A percentile compares a stretch with the other conserved stretches of the same genome.
Evolutionary conservation across 2,888 invertebrate species (phyloP).

Genomic region (Dryobota labecula): DNA sequence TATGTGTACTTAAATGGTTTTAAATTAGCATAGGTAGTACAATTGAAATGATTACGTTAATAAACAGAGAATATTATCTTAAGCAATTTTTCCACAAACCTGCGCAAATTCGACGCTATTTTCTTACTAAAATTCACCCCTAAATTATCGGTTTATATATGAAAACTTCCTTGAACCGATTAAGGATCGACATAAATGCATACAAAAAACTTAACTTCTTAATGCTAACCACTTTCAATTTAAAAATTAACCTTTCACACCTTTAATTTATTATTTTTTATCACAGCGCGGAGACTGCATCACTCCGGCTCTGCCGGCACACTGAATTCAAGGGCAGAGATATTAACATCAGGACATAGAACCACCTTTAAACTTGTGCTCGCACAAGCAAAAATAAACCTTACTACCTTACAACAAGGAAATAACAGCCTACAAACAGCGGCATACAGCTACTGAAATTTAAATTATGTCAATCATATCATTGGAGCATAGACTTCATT

Average conservation of each 20-base stretch:
- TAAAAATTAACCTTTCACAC: conserved; percentile 33
- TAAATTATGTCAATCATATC: conserved; percentile 28
- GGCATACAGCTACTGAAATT: conserved; percentile 15
- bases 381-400: conserved; percentile 45
- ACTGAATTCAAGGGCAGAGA: conserved; percentile 68
- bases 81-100: conserved; percentile 18
- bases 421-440: not conserved
- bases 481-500: conserved; percentile 2
- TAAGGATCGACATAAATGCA: not conserved
- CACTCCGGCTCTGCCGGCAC: conserved; percentile 66
- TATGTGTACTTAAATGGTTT: conserved; percentile 5
- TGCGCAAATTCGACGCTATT: conserved; percentile 3
- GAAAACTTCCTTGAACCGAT: not conserved
- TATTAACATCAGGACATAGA: conserved; percentile 42
- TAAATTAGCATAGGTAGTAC: not conserved
- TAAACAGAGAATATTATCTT: conserved; percentile 23
- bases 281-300: conserved; percentile 62
- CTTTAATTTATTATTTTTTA: conserved; percentile 30
- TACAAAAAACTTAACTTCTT: not conserved
- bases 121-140: conserved; percentile 10
- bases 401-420: conserved; percentile 28
- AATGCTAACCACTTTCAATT: conserved; percentile 2
- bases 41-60: not conserved
- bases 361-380: not conserved
- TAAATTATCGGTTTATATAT: conserved; percentile 8